Evolutionary conservation across 37 sponge, comb jelly and placozoan species (phyloP).

Genomic region (Beroe ovata): DNA sequence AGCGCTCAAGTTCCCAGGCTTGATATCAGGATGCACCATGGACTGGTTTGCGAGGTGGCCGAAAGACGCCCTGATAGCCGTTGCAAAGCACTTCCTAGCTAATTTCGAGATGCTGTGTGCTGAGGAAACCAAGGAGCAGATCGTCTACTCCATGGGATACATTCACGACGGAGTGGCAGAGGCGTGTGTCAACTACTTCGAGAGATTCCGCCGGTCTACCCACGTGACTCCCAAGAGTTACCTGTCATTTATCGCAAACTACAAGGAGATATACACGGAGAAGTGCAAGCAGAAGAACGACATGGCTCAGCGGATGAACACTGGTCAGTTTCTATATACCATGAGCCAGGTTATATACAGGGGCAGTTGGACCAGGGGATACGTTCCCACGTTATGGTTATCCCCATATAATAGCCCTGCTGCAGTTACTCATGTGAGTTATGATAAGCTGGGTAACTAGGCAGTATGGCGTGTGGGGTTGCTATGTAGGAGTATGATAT

Average conservation of each 20-base stretch:
- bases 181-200: conserved; percentile 68
- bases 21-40: conserved; percentile 69
- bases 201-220: conserved; percentile 56
- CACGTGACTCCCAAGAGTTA: conserved; percentile 69
- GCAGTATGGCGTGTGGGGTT: no score
- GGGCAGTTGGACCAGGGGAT: no score
- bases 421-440: no score
- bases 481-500: no score
- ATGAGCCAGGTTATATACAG: no score
- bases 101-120: conserved; percentile 56
- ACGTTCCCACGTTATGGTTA: no score
- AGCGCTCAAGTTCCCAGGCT: conserved; percentile 67
- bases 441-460: no score
- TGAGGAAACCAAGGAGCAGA: conserved; percentile 65
- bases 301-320: conserved; percentile 89
- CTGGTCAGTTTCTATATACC: no score
- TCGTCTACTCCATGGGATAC: conserved; percentile 67
- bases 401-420: no score
- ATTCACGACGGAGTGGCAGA: conserved; percentile 69
- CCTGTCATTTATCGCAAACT: conserved; percentile 67
- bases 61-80: conserved; percentile 68
- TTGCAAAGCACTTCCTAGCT: conserved; percentile 67
- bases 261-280: conserved; percentile 66
- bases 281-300: conserved; percentile 81
- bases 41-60: conserved; percentile 70